These are phyloP conservation scores for Lymantria dispar DNA, from an alignment of 2,888 invertebrate species.

Conservation along the genomic window DNA sequence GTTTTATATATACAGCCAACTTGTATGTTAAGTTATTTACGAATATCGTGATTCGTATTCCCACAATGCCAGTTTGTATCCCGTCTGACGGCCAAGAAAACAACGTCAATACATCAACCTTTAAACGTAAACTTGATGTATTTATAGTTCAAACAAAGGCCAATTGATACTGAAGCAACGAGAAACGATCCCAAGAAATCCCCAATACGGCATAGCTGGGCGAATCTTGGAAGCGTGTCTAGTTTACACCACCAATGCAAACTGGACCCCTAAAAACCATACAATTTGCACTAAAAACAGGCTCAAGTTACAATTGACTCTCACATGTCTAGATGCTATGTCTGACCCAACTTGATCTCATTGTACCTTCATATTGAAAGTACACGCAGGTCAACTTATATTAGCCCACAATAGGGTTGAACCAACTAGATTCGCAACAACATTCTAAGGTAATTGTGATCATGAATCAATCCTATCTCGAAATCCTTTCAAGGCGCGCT, in stretches of 20 bases:
- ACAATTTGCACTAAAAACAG: conserved; percentile 16
- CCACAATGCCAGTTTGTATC: conserved; percentile 8
- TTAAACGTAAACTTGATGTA: conserved; percentile 59
- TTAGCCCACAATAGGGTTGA: conserved; percentile 41
- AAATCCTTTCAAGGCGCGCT: conserved; percentile 50
- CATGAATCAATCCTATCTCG: conserved; percentile 76
- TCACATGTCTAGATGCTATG: conserved; percentile 27
- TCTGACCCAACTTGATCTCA: conserved; percentile 24
- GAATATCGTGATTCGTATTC: background rate
- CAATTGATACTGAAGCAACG: conserved; percentile 51
- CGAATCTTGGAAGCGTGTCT: conserved; percentile 50
- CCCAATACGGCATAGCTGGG: conserved; percentile 48
- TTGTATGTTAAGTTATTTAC: too few species aligned
- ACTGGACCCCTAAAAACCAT: conserved; percentile 22
- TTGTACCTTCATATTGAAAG: conserved; percentile 12
- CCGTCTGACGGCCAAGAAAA: conserved; percentile 23
- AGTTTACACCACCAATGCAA: conserved; percentile 33
- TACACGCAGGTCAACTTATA: conserved; percentile 28
- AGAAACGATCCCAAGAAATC: conserved; percentile 55
- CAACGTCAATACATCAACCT: conserved; percentile 41
- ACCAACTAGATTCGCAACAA: conserved; percentile 57
- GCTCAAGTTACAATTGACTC: conserved; percentile 30
- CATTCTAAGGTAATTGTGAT: conserved; percentile 75
- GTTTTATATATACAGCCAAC: background rate
- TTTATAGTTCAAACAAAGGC: conserved; percentile 54